phyloP scores from a whole-genome alignment of 2,888 invertebrate species.

The Leptinotarsa rubiginosa region DNA sequence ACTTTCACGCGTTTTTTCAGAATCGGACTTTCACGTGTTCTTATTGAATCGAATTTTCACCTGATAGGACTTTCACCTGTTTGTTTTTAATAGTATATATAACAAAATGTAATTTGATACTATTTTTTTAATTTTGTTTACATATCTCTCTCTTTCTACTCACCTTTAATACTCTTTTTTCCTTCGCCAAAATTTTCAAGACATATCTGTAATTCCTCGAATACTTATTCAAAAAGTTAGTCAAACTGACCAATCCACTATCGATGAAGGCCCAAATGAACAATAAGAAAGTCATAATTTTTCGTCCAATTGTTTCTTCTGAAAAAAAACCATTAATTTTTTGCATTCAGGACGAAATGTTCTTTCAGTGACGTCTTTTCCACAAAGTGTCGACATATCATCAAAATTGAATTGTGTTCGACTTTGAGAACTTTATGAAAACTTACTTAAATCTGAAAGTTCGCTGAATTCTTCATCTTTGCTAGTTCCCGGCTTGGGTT shows the following conservation, averaged over 20 bases:
- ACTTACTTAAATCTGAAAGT: constrained; percentile 48
- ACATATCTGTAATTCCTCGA: constrained; percentile 97
- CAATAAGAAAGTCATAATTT: constrained; percentile 69
- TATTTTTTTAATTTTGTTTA: too few species aligned
- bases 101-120: too few species aligned
- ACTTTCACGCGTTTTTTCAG: too few species aligned
- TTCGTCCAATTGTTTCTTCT: constrained; percentile 67
- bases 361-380: too few species aligned
- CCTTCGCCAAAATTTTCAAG: constrained; percentile 86
- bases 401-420: too few species aligned
- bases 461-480: constrained; percentile 60
- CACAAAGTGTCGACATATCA: too few species aligned
- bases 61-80: too few species aligned
- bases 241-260: constrained; percentile 84
- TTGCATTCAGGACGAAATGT: too few species aligned
- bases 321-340: constrained; percentile 16
- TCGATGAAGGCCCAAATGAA: constrained; percentile 79
- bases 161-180: constrained; percentile 91
- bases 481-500: constrained; percentile 62
- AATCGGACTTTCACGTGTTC: too few species aligned
- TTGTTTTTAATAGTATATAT: too few species aligned
- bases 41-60: too few species aligned
- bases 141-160: neutral
- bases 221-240: constrained; percentile 84
- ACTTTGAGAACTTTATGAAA: too few species aligned